Evolutionary conservation across 1,140 invertebrate genomes (phyloP).

Genomic region (Idris sp.): DNA sequence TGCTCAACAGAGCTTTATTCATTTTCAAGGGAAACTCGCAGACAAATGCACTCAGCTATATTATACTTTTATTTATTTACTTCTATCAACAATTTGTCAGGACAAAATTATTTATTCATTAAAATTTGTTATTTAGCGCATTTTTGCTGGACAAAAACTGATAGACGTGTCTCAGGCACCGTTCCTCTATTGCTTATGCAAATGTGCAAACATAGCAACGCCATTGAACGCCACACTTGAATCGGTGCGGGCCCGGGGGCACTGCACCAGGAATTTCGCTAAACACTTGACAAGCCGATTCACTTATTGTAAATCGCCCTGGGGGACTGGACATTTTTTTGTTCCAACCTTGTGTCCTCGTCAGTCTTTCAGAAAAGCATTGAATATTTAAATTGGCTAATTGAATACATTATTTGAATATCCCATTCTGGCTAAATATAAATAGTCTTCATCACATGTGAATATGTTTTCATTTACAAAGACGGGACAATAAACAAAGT

Average conservation of each 20-base stretch:
- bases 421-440: conserved; percentile 27
- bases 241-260: conserved; percentile 39
- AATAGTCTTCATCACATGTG: conserved; percentile 20
- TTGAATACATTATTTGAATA: conserved; percentile 58
- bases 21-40: too few relatives aligned
- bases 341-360: conserved; percentile 38
- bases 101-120: too few relatives aligned
- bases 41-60: too few relatives aligned
- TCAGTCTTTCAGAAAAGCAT: conserved; percentile 42
- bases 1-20: conserved; percentile 66
- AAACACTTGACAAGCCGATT: conserved; percentile 42
- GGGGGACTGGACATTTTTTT: conserved; percentile 19
- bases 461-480: conserved; percentile 30
- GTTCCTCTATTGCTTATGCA: conserved; percentile 22
- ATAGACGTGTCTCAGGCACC: conserved; percentile 11
- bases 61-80: conserved; percentile 1
- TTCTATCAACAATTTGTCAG: too few relatives aligned
- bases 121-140: too few relatives aligned
- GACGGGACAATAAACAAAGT: conserved; percentile 17
- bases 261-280: conserved; percentile 28
- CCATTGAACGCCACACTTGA: conserved; percentile 32
- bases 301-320: conserved; percentile 45
- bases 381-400: conserved; percentile 57
- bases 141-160: conserved; percentile 36
- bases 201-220: conserved; percentile 17